Base-by-base conservation (phyloP, 2,113 vertebrate genomes). In the Prochilodus magdalenae region DNA sequence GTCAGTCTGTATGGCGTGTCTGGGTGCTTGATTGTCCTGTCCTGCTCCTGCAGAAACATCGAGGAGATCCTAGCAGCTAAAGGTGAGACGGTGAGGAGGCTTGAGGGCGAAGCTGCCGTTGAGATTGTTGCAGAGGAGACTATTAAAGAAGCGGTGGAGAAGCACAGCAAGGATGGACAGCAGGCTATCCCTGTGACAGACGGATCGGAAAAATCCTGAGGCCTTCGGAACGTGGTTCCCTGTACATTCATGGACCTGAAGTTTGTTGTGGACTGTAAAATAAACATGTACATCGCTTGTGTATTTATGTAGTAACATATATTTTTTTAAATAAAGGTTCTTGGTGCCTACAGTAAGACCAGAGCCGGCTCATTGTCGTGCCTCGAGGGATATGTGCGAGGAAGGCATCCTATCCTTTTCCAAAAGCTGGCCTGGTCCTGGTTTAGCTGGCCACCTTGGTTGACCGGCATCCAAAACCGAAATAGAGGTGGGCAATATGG, bases 11-110 rank as follows among this genome's bases (percentile, higher is more conserved):
- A 47, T 4, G 53, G 22, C 75, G 24, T 5, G 3, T 44, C 40
- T 26, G 44, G 40, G n/a, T n/a, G n/a, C n/a, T n/a, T n/a, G n/a
- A n/a, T n/a, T n/a, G n/a, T n/a, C n/a, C n/a, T n/a, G n/a, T n/a
- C n/a, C n/a, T n/a, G n/a, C 49, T 49, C 51, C 18, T 82, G 78
- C 14, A 99, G 97, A 91, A 99, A 99, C 30, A 94, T 99, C 4
- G 98, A 99, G 88, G 98, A 99, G 87, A 99, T 99, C 87, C 94
- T 99, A 33, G 96, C 96, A 7, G 95, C 96, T 76, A 96, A 91
- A 91, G 97, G 97, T 63, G 97, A 99, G 88, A 89, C 90, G 0
- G 97, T 98, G 86, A 90, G 22, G 85, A 93, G 94, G 20, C 65
- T 95, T 69, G 87, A 90, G 18, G 93, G 93, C 0, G 91, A 93